A percentile compares a stretch with the other conserved stretches of the same genome.
phyloP scores from a whole-genome alignment of 1,140 invertebrate species.

The Gonioctena quinquepunctata region DNA sequence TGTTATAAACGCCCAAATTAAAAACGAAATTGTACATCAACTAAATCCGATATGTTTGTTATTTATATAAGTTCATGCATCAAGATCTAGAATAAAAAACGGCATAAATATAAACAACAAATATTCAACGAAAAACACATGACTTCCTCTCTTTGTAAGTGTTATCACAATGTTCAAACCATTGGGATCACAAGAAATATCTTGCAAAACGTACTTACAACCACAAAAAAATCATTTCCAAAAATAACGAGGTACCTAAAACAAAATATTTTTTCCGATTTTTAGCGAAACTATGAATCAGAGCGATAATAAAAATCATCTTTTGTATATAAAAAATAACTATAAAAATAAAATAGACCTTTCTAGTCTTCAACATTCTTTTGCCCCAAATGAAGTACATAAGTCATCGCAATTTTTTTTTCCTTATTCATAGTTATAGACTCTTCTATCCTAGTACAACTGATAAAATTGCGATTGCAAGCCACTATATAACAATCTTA shows the following conservation, averaged over 20 bases:
- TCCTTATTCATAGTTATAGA: background rate
- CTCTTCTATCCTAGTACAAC: background rate
- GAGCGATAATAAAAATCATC: background rate
- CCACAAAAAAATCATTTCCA: background rate
- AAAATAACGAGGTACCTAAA: background rate
- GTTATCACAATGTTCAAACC: constrained; percentile 15
- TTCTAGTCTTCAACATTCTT: background rate
- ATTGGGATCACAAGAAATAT: constrained; percentile 10
- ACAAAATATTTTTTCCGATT: background rate
- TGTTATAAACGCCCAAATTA: constrained; percentile 26
- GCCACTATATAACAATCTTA: constrained; percentile 12
- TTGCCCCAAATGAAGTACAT: background rate
- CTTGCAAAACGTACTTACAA: constrained; percentile 13
- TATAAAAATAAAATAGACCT: constrained; percentile 12
- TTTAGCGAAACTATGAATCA: background rate
- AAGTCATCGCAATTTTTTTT: background rate
- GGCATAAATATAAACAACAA: constrained; percentile 1
- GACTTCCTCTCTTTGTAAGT: constrained; percentile 6
- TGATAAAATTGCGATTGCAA: background rate
- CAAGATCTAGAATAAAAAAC: constrained; percentile 1
- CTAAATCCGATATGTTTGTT: constrained; percentile 21
- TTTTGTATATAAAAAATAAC: background rate
- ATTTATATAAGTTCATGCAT: background rate
- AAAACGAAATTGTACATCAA: constrained; percentile 22
- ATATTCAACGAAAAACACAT: constrained; percentile 7